Percentiles rank a stretch among this genome's conserved stretches.
Conservation (phyloP, 2,113 vertebrate species). For the western clawed frog (Xenopus tropicalis) region DNA sequence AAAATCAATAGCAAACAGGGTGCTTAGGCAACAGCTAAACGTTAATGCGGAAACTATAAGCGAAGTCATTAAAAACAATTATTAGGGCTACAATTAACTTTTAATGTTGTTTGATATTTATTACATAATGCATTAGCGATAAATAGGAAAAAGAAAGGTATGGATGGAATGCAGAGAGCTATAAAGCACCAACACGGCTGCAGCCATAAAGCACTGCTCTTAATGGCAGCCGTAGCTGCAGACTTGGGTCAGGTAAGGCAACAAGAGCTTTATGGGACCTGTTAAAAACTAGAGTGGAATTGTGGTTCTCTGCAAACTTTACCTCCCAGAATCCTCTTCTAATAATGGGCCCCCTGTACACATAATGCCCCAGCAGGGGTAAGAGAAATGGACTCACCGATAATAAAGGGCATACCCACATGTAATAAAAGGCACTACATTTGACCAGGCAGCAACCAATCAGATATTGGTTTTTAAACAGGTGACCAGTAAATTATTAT, state of each 20-base stretch:
- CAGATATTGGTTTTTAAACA: too few relatives aligned
- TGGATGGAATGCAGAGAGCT: background rate
- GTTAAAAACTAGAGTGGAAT: too few relatives aligned
- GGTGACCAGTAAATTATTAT: too few relatives aligned
- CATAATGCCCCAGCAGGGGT: too few relatives aligned
- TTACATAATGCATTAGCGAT: constrained; percentile 33
- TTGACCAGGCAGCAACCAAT: too few relatives aligned
- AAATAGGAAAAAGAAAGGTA: constrained; percentile 11
- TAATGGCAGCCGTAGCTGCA: background rate
- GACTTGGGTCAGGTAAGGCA: constrained; percentile 1
- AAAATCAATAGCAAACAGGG: constrained; percentile 37
- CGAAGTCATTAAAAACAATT: constrained; percentile 31
- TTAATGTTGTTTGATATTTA: constrained; percentile 41
- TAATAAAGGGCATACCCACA: too few relatives aligned
- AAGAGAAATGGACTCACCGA: too few relatives aligned
- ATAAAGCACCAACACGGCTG: constrained; percentile 3
- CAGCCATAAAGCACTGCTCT: background rate
- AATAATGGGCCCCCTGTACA: too few relatives aligned
- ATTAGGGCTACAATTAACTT: constrained; percentile 37
- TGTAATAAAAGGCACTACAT: too few relatives aligned
- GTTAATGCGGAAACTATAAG: constrained; percentile 25
- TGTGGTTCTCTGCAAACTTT: too few relatives aligned
- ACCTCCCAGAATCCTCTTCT: too few relatives aligned
- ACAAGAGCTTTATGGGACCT: too few relatives aligned
- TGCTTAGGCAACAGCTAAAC: constrained; percentile 22